phyloP scores from a whole-genome alignment of 64 coral and sea anemone genomes.

The Stichodactyla mertensii region DNA sequence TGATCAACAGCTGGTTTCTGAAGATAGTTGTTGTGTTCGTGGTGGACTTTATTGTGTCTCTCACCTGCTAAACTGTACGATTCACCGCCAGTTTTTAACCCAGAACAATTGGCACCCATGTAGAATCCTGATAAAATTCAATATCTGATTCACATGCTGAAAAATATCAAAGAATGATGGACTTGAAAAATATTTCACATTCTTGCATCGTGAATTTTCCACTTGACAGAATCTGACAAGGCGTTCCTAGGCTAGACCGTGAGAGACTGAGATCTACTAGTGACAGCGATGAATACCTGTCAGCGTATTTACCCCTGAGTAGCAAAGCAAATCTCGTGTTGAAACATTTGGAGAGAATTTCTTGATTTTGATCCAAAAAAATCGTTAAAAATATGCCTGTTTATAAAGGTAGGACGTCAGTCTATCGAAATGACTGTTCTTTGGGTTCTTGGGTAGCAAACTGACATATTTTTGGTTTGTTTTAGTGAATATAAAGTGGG shows the following conservation, averaged over 20 bases:
- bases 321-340: not conserved
- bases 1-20: not conserved
- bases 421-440: not conserved
- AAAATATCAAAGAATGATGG: not conserved
- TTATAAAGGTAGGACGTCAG: slow-evolving; percentile 21
- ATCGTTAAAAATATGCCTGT: slow-evolving; percentile 34
- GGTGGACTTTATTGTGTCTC: not conserved
- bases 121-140: not conserved
- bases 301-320: not conserved
- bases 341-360: not conserved
- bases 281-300: not conserved
- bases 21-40: not conserved
- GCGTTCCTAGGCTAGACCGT: slow-evolving; percentile 12
- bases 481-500: slow-evolving; percentile 88
- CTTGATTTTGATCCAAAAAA: slow-evolving; percentile 10
- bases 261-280: slow-evolving; percentile 1
- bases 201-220: slow-evolving; percentile 4
- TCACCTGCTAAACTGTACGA: slow-evolving; percentile 3
- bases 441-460: not conserved
- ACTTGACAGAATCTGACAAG: not conserved
- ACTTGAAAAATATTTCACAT: not conserved
- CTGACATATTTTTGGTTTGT: not conserved
- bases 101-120: slow-evolving; percentile 8
- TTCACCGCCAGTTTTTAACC: not conserved
- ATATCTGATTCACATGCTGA: not conserved